These are phyloP conservation scores for Rhabdomys dilectus DNA, from an alignment of 2,113 vertebrate species.

Conservation along the genomic window DNA sequence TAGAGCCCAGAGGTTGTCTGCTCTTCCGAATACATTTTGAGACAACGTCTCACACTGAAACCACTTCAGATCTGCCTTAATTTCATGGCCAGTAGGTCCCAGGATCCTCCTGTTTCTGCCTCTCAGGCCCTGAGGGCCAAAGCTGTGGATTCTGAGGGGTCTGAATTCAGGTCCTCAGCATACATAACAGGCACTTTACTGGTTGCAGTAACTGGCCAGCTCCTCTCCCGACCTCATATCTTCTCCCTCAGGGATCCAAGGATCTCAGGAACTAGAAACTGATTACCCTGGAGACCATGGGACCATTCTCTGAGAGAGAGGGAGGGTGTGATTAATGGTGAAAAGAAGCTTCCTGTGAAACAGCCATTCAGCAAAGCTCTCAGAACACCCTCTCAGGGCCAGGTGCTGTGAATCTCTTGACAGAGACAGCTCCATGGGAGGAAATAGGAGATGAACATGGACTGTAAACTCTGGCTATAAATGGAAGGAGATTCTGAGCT, in stretches of 20 bases:
- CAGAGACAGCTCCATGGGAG: neutral
- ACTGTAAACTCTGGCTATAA: neutral
- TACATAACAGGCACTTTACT: neutral
- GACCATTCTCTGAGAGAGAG: neutral
- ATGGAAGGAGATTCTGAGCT: neutral
- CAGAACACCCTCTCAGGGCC: constrained; percentile 5
- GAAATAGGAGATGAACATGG: constrained; percentile 36
- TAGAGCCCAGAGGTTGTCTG: neutral
- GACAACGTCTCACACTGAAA: neutral
- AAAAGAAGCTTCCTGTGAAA: constrained; percentile 35
- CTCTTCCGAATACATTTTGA: neutral
- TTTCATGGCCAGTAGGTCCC: too few relatives aligned
- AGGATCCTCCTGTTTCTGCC: neutral
- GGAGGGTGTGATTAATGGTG: constrained; percentile 13
- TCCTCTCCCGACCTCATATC: too few relatives aligned
- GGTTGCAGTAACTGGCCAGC: neutral
- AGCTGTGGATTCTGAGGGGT: neutral
- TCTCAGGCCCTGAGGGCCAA: neutral
- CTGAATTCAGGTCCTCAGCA: neutral
- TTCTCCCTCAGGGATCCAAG: neutral
- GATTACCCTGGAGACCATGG: neutral
- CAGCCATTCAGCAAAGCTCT: neutral
- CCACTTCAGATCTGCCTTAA: neutral
- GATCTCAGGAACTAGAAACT: neutral
- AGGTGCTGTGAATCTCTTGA: constrained; percentile 40